Percentiles rank a stretch among this genome's conserved stretches.
These are phyloP conservation scores for Lepidonotus clava DNA, from an alignment of 2,888 invertebrate genomes.

Conservation along the genomic window DNA sequence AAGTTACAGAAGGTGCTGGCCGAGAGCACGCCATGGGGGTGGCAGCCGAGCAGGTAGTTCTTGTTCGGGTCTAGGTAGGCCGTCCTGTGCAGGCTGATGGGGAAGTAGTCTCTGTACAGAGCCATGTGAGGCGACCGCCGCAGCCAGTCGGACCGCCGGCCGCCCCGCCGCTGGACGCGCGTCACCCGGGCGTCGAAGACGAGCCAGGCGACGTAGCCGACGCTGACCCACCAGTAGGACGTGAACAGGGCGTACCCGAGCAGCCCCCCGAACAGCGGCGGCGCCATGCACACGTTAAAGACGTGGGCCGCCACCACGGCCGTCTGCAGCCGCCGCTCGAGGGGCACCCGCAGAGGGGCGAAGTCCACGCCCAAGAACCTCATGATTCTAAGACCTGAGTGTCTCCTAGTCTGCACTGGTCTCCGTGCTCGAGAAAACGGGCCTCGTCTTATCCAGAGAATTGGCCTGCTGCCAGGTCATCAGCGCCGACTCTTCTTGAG, in stretches of 20 bases:
- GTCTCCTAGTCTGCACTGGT: too few species aligned
- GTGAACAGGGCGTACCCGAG: slow-evolving; percentile 83
- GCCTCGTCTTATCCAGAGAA: too few species aligned
- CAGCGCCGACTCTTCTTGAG: too few species aligned
- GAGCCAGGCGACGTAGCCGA: slow-evolving; percentile 74
- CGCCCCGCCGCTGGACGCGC: slow-evolving; percentile 82
- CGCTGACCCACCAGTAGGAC: slow-evolving; percentile 77
- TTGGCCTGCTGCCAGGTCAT: too few species aligned
- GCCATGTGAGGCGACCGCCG: slow-evolving; percentile 87
- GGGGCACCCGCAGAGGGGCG: slow-evolving; percentile 90
- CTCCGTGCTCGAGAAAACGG: too few species aligned
- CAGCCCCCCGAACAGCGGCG: slow-evolving; percentile 73
- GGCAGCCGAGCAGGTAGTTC: slow-evolving; percentile 91
- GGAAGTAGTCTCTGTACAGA: slow-evolving; percentile 89
- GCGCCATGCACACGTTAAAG: slow-evolving; percentile 83
- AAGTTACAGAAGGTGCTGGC: slow-evolving; percentile 90
- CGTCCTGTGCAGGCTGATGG: slow-evolving; percentile 90
- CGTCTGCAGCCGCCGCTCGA: slow-evolving; percentile 91
- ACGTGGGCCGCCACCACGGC: slow-evolving; percentile 83
- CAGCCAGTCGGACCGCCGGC: slow-evolving; percentile 83
- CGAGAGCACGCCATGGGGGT: slow-evolving; percentile 90
- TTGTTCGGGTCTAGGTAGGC: slow-evolving; percentile 88
- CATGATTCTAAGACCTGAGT: slow-evolving; percentile 29
- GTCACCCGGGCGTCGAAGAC: slow-evolving; percentile 85
- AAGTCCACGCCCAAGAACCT: slow-evolving; percentile 86